Conservation (phyloP, 2,113 vertebrate genomes). For the Coptodon rendalli region DNA sequence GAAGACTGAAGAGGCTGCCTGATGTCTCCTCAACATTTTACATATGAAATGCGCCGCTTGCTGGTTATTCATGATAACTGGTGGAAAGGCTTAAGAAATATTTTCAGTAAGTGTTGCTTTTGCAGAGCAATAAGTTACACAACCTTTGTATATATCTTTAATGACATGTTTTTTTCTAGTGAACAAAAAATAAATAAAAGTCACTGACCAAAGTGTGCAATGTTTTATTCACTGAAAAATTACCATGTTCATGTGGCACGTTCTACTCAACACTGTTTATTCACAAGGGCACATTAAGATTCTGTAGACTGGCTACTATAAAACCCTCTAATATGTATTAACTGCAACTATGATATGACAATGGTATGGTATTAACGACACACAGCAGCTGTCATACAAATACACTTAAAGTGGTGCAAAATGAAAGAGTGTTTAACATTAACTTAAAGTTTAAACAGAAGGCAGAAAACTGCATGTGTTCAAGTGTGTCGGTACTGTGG, state of each 20-base stretch:
- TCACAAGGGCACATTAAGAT: constrained; percentile 17
- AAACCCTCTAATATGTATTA: neutral
- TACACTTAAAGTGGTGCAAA: neutral
- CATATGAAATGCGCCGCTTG: neutral
- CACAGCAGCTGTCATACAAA: neutral
- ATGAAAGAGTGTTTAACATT: neutral
- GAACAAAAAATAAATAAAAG: neutral
- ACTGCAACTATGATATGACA: neutral
- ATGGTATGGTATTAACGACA: neutral
- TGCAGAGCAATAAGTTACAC: neutral
- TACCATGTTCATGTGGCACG: neutral
- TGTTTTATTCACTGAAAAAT: neutral
- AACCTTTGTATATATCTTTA: neutral
- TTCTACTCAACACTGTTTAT: constrained; percentile 12
- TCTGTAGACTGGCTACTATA: neutral
- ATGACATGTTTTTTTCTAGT: neutral
- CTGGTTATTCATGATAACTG: neutral
- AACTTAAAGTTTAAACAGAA: neutral
- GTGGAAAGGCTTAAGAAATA: neutral
- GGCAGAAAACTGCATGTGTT: neutral
- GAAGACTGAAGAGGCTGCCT: constrained; percentile 21
- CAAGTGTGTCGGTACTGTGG: neutral
- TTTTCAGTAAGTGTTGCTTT: neutral
- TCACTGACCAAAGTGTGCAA: neutral
- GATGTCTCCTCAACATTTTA: neutral